Conservation (phyloP, 2,113 vertebrate genomes). For the Synodontis membranacea region DNA sequence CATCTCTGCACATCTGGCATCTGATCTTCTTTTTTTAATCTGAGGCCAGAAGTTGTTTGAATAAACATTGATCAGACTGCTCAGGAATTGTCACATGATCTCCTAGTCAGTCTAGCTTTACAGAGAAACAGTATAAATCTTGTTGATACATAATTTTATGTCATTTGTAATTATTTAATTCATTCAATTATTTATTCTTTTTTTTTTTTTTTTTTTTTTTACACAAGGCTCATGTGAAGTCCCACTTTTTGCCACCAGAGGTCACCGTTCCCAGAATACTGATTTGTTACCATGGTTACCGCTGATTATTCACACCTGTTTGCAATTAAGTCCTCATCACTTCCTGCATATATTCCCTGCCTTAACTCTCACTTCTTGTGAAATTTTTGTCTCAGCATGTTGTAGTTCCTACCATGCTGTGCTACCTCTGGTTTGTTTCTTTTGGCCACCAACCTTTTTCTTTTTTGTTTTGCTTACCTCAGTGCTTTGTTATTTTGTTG, state of each 20-base stretch:
- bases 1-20: conserved; percentile 24
- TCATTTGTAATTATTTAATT: neutral
- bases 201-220: no score
- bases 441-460: neutral
- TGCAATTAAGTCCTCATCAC: neutral
- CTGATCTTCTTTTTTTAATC: conserved; percentile 39
- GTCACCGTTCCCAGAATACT: neutral
- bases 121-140: neutral
- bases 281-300: conserved; percentile 24
- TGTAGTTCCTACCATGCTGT: neutral
- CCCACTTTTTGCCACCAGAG: conserved; percentile 8
- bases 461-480: neutral
- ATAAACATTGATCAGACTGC: conserved; percentile 41
- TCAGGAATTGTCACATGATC: neutral
- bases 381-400: conserved; percentile 2
- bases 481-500: neutral
- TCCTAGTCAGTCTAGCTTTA: neutral
- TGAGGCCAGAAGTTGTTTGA: conserved; percentile 42
- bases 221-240: neutral
- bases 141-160: neutral
- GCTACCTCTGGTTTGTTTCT: neutral
- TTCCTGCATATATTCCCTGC: neutral
- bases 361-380: neutral
- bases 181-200: no score
- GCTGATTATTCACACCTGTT: conserved; percentile 20